A percentile compares a stretch with the other conserved stretches of the same genome.
These are phyloP conservation scores for Coleophora flavipennella DNA, from an alignment of 2,888 invertebrate species.

Conservation along the genomic window DNA sequence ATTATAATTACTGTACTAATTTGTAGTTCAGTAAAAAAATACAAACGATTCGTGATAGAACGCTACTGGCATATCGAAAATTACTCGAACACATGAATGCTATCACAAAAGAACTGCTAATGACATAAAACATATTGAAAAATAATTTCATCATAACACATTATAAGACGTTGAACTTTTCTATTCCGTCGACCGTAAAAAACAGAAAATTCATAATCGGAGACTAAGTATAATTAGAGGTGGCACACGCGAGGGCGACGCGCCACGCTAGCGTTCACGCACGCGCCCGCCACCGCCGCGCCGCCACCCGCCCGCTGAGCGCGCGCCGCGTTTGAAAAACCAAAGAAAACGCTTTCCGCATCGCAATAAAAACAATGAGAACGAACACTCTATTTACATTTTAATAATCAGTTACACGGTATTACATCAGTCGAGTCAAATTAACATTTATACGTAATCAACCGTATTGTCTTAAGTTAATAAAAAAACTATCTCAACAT, in stretches of 20 bases:
- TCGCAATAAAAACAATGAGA: slow-evolving; percentile 21
- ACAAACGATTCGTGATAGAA: too few species aligned
- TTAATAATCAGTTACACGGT: slow-evolving; percentile 12
- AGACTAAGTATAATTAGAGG: slow-evolving; percentile 35
- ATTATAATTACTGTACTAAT: too few species aligned
- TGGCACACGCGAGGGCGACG: slow-evolving; percentile 35
- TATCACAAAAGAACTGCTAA: slow-evolving; percentile 15
- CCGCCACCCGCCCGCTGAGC: not conserved
- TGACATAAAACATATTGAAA: slow-evolving; percentile 29
- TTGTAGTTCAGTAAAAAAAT: too few species aligned
- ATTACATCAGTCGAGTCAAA: slow-evolving; percentile 7
- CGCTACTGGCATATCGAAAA: slow-evolving; percentile 1
- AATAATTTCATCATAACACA: slow-evolving; percentile 42
- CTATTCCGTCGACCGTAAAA: slow-evolving; percentile 53
- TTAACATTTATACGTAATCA: not conserved
- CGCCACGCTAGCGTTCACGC: slow-evolving; percentile 17
- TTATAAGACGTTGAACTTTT: slow-evolving; percentile 52
- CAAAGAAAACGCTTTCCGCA: slow-evolving; percentile 15
- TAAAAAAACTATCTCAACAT: not conserved
- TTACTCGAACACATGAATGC: slow-evolving; percentile 7
- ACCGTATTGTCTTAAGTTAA: not conserved
- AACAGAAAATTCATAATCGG: slow-evolving; percentile 51
- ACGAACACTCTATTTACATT: slow-evolving; percentile 22
- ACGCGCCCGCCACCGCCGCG: not conserved
- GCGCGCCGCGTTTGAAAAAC: slow-evolving; percentile 1